A percentile compares a stretch with the other conserved stretches of the same genome.
These are phyloP conservation scores for Bergia sp. DNA, from an alignment of 92 coral and sea anemone genomes.

Conservation along the genomic window DNA sequence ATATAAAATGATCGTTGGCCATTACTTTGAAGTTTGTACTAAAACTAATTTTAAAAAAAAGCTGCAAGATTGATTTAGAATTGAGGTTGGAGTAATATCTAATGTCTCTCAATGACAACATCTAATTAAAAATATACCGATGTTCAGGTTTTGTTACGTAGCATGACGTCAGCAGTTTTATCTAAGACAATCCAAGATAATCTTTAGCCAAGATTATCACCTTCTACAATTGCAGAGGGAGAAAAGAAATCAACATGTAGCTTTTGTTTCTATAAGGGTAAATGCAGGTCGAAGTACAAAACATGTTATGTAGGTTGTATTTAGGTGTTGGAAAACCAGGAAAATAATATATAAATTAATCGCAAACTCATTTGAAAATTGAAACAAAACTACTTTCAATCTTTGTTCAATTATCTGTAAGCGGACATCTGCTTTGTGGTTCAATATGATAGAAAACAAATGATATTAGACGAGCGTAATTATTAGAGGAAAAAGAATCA, in stretches of 20 bases:
- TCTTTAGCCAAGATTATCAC: too few relatives aligned
- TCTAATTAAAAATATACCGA: too few relatives aligned
- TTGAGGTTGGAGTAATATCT: too few relatives aligned
- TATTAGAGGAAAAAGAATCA: too few relatives aligned
- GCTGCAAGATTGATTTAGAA: neutral
- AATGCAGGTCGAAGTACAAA: neutral
- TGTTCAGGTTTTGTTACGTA: neutral
- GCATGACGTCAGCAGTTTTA: neutral
- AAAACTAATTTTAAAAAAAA: too few relatives aligned
- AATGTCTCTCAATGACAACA: neutral
- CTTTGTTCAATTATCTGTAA: neutral
- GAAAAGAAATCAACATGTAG: neutral
- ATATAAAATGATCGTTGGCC: neutral
- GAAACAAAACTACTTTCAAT: neutral
- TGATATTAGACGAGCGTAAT: too few relatives aligned
- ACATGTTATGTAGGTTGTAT: neutral
- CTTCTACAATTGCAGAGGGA: neutral
- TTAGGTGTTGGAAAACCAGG: neutral
- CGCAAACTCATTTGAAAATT: neutral
- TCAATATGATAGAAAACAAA: too few relatives aligned
- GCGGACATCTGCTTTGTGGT: neutral
- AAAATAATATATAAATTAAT: too few relatives aligned
- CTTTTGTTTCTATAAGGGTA: too few relatives aligned
- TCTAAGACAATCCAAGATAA: neutral
- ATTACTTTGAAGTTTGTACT: neutral